These are phyloP conservation scores for Catharus fuscescens DNA, from an alignment of 2,113 vertebrate species.

Conservation along the genomic window DNA sequence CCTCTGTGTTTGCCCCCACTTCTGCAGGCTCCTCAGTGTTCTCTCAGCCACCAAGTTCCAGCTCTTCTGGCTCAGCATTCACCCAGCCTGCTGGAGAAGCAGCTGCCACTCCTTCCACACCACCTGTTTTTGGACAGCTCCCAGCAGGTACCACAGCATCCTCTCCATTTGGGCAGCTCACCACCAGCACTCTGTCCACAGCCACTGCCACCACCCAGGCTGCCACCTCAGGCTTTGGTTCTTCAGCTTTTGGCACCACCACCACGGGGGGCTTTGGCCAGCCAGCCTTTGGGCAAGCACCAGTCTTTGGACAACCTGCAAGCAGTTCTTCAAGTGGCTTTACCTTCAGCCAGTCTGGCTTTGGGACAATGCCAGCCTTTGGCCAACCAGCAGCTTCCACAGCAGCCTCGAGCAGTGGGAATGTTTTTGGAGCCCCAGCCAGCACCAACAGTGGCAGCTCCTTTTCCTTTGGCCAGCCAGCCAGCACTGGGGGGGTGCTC, in stretches of 20 bases:
- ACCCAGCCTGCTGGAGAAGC: conserved; percentile 66
- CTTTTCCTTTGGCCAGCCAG: conserved; percentile 85
- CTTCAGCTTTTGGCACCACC: conserved; percentile 70
- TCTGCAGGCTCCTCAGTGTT: conserved; percentile 54
- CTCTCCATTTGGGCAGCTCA: conserved; percentile 66
- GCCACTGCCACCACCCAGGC: neutral
- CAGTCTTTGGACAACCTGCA: conserved; percentile 81
- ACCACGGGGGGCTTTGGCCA: conserved; percentile 78
- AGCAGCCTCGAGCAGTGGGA: conserved; percentile 60
- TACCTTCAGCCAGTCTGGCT: conserved; percentile 76
- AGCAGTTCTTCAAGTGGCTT: conserved; percentile 78
- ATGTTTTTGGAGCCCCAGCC: conserved; percentile 78
- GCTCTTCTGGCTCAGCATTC: conserved; percentile 69
- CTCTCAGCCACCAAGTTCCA: conserved; percentile 50
- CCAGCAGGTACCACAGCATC: conserved; percentile 54
- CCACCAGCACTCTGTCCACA: conserved; percentile 10
- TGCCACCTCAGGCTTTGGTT: conserved; percentile 73
- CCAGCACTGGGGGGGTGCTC: conserved; percentile 70
- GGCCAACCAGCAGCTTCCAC: conserved; percentile 77
- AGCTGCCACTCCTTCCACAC: conserved; percentile 10
- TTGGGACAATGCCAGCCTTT: conserved; percentile 77
- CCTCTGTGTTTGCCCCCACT: conserved; percentile 44
- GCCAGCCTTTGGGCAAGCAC: conserved; percentile 81
- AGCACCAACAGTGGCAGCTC: conserved; percentile 76
- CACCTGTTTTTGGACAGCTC: conserved; percentile 69